These are phyloP conservation scores for Scaptomyza tumidula DNA, from an alignment of 2,888 invertebrate species.

Conservation along the genomic window DNA sequence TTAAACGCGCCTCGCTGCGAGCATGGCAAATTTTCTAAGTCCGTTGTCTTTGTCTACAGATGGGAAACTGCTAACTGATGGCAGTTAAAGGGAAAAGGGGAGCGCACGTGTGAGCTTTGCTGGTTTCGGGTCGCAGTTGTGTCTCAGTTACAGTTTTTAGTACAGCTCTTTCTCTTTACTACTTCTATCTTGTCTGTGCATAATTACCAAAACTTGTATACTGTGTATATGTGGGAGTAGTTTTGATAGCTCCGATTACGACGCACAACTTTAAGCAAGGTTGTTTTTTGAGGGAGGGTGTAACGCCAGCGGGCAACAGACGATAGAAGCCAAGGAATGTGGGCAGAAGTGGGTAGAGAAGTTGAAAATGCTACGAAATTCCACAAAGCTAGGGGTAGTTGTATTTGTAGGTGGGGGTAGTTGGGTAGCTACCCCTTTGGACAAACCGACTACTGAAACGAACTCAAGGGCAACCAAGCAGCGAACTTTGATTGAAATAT, in stretches of 20 bases:
- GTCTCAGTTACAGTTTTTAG: slow-evolving; percentile 41
- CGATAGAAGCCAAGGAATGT: slow-evolving; percentile 9
- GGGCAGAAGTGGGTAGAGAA: background rate
- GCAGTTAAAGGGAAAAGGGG: no score
- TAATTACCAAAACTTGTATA: slow-evolving; percentile 70
- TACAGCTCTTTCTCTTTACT: background rate
- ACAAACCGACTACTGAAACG: background rate
- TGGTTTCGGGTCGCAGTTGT: slow-evolving; percentile 35
- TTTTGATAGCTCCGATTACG: slow-evolving; percentile 72
- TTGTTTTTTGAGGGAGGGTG: background rate
- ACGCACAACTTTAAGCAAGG: slow-evolving; percentile 30
- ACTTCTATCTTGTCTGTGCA: slow-evolving; percentile 45
- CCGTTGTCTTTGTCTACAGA: slow-evolving; percentile 20
- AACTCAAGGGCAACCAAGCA: slow-evolving; percentile 31
- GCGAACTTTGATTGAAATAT: slow-evolving; percentile 80
- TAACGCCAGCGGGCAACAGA: slow-evolving; percentile 9
- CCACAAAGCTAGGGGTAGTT: background rate
- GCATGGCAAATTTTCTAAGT: slow-evolving; percentile 68
- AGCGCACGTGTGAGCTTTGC: slow-evolving; percentile 76
- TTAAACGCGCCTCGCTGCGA: slow-evolving; percentile 71
- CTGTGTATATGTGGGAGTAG: slow-evolving; percentile 45
- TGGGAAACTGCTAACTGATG: slow-evolving; percentile 7
- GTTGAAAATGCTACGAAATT: background rate
- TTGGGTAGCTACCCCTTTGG: slow-evolving; percentile 33
- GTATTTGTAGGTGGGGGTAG: background rate